Base-by-base conservation (phyloP, 2,797 vertebrate species). In the Labroides dimidiatus region DNA sequence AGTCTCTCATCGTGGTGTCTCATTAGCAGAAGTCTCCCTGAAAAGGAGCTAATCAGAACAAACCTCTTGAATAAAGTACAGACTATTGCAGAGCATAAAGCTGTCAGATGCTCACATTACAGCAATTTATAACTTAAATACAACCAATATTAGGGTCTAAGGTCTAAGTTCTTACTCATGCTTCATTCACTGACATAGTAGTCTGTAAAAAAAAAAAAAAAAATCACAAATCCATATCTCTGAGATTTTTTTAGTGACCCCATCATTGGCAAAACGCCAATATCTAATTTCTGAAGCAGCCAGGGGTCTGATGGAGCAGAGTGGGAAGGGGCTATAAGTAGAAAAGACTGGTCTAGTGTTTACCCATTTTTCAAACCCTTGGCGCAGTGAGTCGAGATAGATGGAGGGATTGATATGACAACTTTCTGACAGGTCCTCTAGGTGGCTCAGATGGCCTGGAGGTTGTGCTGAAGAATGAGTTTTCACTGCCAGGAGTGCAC, bases 221-320 rank as follows among this genome's bases (percentile, higher is more conserved):
- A n/a, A 56, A 64, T 60, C 51, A 52, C 16, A 48, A 56, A 75
- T 78, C 77, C 15, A 42, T 37, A 43, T 12, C 52, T 39, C 42
- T 51, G 36, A 39, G 48, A 55, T 13, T 39, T 72, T 67, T 75
- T 49, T 48, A 61, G 2, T 71, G 56, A 63, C 45, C 43, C 48
- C 56, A 30, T 72, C 62, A 72, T 62, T 19, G 30, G 48, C 59
- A 54, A 84, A 87, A 90, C 0, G 72, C 69, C 84, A 67, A 85
- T 84, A 87, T 88, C 69, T 84, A 8, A 89, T 90, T 87, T 88
- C 69, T 81, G 58, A 49, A 84, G 75, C 65, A 79, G 87, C 84
- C 78, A 72, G 59, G 15, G 30, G 52, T 12, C 52, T 81, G 87
- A 87, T 68, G 59, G 76, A 87, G 72, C 41, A 16, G 51, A 36